A percentile compares a stretch with the other conserved stretches of the same genome.
Evolutionary conservation across 2,797 vertebrate species (phyloP).

Genomic region (Arnoldichthys spilopterus): DNA sequence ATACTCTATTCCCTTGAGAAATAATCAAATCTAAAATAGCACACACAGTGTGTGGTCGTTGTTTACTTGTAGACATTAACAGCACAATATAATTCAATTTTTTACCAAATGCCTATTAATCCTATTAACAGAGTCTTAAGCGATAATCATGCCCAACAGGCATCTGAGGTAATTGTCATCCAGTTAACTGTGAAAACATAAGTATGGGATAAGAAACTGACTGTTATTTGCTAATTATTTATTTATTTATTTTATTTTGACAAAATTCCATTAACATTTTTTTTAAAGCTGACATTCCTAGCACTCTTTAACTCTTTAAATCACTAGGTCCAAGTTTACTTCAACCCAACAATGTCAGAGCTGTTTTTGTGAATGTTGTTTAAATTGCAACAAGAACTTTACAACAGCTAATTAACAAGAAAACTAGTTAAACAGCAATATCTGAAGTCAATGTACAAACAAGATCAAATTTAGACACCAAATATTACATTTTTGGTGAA

Average conservation of each 20-base stretch:
- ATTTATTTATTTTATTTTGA: conserved; percentile 61
- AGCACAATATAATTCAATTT: conserved; percentile 40
- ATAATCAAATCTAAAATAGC: conserved; percentile 5
- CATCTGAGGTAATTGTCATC: conserved; percentile 62
- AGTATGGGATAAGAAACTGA: conserved; percentile 50
- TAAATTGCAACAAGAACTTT: neutral
- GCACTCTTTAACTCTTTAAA: neutral
- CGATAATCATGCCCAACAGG: conserved; percentile 59
- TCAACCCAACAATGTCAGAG: too few relatives aligned
- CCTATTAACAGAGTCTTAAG: conserved; percentile 60
- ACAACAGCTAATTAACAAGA: neutral
- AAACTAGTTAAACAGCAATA: neutral
- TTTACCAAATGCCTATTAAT: conserved; percentile 55
- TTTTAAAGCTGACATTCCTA: conserved; percentile 38
- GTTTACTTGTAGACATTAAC: conserved; percentile 19
- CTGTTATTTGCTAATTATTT: conserved; percentile 61
- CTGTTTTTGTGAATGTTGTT: too few relatives aligned
- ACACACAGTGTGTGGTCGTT: neutral
- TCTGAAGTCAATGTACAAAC: neutral
- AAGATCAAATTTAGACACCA: neutral
- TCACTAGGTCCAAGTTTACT: neutral
- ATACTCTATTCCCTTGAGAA: conserved; percentile 20
- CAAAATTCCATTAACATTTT: conserved; percentile 61
- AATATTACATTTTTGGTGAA: neutral
- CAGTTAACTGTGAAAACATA: conserved; percentile 64